A percentile compares a stretch with the other conserved stretches of the same genome.
These are phyloP conservation scores for Pangasius sanitwongsei DNA, from an alignment of 2,797 vertebrate genomes.

Conservation along the genomic window DNA sequence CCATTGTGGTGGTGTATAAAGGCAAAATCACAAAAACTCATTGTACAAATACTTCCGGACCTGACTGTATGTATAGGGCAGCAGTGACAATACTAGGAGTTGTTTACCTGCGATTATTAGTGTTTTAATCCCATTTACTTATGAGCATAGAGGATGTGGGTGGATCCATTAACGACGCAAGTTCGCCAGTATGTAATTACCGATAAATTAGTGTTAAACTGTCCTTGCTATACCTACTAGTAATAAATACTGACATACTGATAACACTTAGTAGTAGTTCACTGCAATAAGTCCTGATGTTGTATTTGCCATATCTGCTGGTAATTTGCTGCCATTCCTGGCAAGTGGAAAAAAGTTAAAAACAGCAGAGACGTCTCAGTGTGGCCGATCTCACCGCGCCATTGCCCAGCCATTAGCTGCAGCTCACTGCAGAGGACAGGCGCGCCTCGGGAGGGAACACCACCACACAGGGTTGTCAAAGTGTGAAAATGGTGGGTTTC, in stretches of 20 bases:
- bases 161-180: background rate
- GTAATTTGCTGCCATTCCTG: background rate
- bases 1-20: too few species aligned
- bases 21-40: too few species aligned
- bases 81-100: background rate
- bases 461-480: constrained; percentile 35
- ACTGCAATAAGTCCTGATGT: background rate
- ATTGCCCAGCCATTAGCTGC: constrained; percentile 52
- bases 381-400: constrained; percentile 41
- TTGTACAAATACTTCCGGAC: too few species aligned
- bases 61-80: background rate
- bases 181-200: background rate
- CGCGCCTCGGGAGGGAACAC: constrained; percentile 29
- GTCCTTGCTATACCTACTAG: background rate
- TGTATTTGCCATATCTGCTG: background rate
- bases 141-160: background rate
- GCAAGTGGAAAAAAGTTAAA: background rate
- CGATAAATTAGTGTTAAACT: background rate
- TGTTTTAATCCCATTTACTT: background rate
- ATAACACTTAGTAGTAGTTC: background rate
- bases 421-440: constrained; percentile 43
- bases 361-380: constrained; percentile 32
- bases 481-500: constrained; percentile 30
- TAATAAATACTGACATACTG: background rate
- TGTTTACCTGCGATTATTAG: background rate